Evolutionary conservation across 1,140 invertebrate genomes (phyloP).

Genomic region (Bombus fervidus): DNA sequence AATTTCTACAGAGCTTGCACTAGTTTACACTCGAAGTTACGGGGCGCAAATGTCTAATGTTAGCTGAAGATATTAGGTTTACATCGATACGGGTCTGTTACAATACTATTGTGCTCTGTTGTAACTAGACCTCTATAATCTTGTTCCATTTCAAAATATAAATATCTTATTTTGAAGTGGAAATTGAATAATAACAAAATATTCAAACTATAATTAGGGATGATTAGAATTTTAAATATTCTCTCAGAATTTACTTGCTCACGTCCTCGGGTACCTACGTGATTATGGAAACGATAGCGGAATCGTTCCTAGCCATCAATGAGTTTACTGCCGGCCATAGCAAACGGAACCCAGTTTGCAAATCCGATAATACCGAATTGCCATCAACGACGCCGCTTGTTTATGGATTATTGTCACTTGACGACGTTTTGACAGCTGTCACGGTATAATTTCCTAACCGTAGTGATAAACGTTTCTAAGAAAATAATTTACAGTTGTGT

Average conservation of each 20-base stretch:
- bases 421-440: neutral
- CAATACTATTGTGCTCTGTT: neutral
- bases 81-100: neutral
- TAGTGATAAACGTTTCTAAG: neutral
- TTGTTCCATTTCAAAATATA: neutral
- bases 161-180: too few relatives aligned
- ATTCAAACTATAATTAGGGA: neutral
- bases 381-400: slow-evolving; percentile 57
- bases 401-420: slow-evolving; percentile 55
- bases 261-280: neutral
- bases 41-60: neutral
- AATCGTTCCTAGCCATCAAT: slow-evolving; percentile 30
- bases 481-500: neutral
- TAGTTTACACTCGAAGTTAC: neutral
- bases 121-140: too few relatives aligned
- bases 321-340: slow-evolving; percentile 56
- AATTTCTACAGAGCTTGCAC: neutral
- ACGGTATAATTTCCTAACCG: neutral
- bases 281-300: slow-evolving; percentile 30
- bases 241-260: slow-evolving; percentile 7
- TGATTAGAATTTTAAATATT: neutral
- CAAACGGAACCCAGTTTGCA: slow-evolving; percentile 63
- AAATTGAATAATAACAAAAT: neutral
- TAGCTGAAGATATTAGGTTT: slow-evolving; percentile 4
- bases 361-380: slow-evolving; percentile 71